Conservation (phyloP, 2,888 invertebrate species). For the Pherbina coryleti region DNA sequence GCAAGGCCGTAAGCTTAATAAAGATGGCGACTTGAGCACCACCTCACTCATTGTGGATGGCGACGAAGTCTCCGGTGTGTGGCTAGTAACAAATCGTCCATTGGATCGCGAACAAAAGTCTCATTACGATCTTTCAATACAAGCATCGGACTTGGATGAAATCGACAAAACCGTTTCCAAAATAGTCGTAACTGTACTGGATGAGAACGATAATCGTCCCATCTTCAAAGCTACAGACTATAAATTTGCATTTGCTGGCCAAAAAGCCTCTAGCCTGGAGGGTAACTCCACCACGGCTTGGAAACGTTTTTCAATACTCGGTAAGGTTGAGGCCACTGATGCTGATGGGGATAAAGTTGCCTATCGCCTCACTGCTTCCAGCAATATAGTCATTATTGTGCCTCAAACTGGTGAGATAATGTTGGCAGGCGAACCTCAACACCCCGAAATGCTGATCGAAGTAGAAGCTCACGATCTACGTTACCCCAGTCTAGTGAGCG, state of each 20-base stretch:
- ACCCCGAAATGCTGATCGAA: conserved; percentile 75
- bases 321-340: conserved; percentile 88
- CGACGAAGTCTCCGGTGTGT: conserved; percentile 76
- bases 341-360: conserved; percentile 93
- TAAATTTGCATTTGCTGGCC: conserved; percentile 81
- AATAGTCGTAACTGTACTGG: conserved; percentile 80
- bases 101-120: conserved; percentile 84
- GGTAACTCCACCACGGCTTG: conserved; percentile 76
- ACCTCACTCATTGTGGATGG: conserved; percentile 57
- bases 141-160: conserved; percentile 84
- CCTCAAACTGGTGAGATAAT: conserved; percentile 93
- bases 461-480: conserved; percentile 88
- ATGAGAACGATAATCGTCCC: conserved; percentile 94
- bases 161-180: conserved; percentile 86
- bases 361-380: conserved; percentile 85
- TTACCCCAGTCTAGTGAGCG: conserved; percentile 78
- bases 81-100: conserved; percentile 80
- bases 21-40: conserved; percentile 54
- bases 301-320: conserved; percentile 86
- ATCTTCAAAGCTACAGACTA: conserved; percentile 84
- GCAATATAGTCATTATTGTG: conserved; percentile 87
- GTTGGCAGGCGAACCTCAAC: conserved; percentile 81
- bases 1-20: conserved; percentile 68
- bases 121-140: conserved; percentile 80
- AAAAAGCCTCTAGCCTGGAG: conserved; percentile 72